Conservation (phyloP, 2,888 invertebrate genomes). For the Abrostola triplasia region DNA sequence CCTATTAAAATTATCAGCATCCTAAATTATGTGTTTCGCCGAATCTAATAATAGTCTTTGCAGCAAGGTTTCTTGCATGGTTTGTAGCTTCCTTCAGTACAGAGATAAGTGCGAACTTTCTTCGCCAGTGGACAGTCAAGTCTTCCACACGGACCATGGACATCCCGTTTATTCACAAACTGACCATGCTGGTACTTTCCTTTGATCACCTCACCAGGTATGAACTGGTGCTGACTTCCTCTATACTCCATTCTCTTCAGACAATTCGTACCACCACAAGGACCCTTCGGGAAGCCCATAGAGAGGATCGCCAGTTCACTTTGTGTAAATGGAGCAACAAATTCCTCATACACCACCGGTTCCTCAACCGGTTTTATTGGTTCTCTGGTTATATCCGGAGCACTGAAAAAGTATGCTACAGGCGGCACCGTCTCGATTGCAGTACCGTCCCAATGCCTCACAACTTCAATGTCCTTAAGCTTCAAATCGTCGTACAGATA, state of each 20-base stretch:
- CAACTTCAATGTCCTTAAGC: slow-evolving; percentile 82
- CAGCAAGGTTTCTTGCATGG: slow-evolving; percentile 81
- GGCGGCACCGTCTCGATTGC: slow-evolving; percentile 78
- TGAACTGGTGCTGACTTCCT: slow-evolving; percentile 83
- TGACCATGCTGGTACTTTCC: slow-evolving; percentile 81
- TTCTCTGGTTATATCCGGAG: slow-evolving; percentile 79
- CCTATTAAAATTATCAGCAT: slow-evolving; percentile 4
- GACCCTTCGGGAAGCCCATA: slow-evolving; percentile 86
- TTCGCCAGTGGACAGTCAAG: slow-evolving; percentile 84
- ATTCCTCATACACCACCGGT: slow-evolving; percentile 74
- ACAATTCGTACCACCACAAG: slow-evolving; percentile 85
- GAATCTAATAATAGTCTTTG: slow-evolving; percentile 75
- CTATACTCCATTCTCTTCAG: slow-evolving; percentile 81
- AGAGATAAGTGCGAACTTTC: slow-evolving; percentile 76
- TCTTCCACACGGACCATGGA: slow-evolving; percentile 84
- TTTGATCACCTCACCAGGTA: slow-evolving; percentile 77
- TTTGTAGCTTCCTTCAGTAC: slow-evolving; percentile 79
- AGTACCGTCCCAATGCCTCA: slow-evolving; percentile 84
- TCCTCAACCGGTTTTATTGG: slow-evolving; percentile 75
- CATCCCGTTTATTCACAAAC: slow-evolving; percentile 83
- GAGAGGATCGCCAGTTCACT: slow-evolving; percentile 82
- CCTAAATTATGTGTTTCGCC: slow-evolving; percentile 3
- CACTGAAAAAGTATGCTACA: slow-evolving; percentile 81
- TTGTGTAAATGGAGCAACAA: slow-evolving; percentile 77
- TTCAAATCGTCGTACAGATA: slow-evolving; percentile 79